phyloP scores from a whole-genome alignment of 2,797 vertebrate genomes.

The Pygocentrus nattereri region DNA sequence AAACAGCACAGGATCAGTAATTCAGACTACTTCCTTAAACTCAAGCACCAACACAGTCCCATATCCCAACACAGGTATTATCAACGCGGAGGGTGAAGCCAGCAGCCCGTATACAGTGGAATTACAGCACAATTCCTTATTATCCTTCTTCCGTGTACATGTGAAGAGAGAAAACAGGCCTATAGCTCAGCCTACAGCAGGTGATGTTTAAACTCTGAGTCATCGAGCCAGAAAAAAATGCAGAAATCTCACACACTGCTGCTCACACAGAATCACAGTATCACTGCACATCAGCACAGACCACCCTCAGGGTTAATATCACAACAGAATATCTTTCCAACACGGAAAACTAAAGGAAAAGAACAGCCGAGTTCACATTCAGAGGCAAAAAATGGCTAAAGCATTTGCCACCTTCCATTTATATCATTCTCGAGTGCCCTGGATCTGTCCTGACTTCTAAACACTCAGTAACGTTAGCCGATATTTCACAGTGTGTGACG shows the following conservation, averaged over 20 bases:
- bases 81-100: too few species aligned
- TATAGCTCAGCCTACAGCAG: not conserved
- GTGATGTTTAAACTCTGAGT: not conserved
- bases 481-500: too few species aligned
- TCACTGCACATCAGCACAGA: slow-evolving; percentile 27
- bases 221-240: not conserved
- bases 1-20: not conserved
- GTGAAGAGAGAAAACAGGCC: too few species aligned
- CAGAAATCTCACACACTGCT: not conserved
- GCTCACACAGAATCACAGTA: not conserved
- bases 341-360: not conserved
- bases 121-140: not conserved
- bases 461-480: too few species aligned
- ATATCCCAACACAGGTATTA: not conserved
- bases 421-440: too few species aligned
- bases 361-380: too few species aligned
- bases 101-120: not conserved
- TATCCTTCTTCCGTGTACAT: not conserved
- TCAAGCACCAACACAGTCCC: not conserved
- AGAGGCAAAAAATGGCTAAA: too few species aligned
- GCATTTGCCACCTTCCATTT: too few species aligned
- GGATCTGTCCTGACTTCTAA: too few species aligned
- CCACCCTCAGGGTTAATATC: not conserved
- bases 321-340: slow-evolving; percentile 2
- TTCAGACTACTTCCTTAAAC: not conserved